Evolutionary conservation across 2,888 invertebrate species (phyloP).

Genomic region (Ernsta delagoae): DNA sequence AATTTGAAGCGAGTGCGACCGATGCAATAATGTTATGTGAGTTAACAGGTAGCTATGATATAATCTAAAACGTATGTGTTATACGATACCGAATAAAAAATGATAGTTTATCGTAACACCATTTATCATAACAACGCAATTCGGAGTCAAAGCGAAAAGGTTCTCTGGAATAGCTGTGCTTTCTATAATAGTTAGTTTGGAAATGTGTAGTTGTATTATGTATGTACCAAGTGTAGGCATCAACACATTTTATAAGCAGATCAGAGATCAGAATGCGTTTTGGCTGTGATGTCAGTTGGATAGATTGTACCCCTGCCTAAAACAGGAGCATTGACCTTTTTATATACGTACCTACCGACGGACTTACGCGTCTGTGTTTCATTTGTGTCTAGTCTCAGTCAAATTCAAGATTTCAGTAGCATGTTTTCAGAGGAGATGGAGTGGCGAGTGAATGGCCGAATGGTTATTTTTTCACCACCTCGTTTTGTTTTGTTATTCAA

Average conservation of each 20-base stretch:
- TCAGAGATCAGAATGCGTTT: not conserved
- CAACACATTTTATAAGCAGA: not conserved
- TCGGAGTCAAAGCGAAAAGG: not conserved
- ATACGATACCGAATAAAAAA: not conserved
- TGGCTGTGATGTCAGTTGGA: not conserved
- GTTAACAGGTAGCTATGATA: too few relatives aligned
- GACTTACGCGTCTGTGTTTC: conserved; percentile 72
- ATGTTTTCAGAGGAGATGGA: conserved; percentile 53
- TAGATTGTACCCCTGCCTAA: conserved; percentile 51
- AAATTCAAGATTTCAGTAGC: conserved; percentile 50
- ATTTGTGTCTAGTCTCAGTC: conserved; percentile 59
- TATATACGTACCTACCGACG: conserved; percentile 64
- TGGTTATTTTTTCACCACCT: conserved; percentile 55
- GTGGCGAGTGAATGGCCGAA: conserved; percentile 58
- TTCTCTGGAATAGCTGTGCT: not conserved
- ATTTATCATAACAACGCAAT: not conserved
- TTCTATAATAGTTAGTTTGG: not conserved
- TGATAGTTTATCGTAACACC: not conserved
- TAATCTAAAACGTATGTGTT: not conserved
- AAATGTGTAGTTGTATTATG: not conserved
- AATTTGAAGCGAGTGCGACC: too few relatives aligned
- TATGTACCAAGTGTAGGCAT: not conserved
- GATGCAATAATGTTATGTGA: too few relatives aligned
- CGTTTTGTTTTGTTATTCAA: conserved; percentile 12
- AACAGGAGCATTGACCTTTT: conserved; percentile 60